Conservation (phyloP, 2,888 invertebrate genomes). For the Autographa pulchrina region DNA sequence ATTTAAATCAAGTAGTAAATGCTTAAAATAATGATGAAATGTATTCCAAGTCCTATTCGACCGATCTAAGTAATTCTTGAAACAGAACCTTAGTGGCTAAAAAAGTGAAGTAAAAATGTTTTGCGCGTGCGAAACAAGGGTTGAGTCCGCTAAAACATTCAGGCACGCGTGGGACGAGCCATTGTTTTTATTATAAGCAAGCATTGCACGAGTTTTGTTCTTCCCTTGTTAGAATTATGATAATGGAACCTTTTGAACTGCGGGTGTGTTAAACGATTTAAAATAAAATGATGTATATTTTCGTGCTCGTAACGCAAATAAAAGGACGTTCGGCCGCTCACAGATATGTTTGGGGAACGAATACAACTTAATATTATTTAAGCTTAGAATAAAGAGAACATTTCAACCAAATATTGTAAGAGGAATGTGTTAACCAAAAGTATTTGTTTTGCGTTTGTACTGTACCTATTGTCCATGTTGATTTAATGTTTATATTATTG, state of each 20-base stretch:
- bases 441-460: not conserved
- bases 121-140: constrained; percentile 66
- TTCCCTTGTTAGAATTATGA: constrained; percentile 77
- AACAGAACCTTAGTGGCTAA: constrained; percentile 54
- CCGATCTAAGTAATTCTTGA: constrained; percentile 60
- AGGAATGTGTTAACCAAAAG: not conserved
- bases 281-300: constrained; percentile 54
- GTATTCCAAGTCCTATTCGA: constrained; percentile 32
- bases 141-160: constrained; percentile 76
- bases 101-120: constrained; percentile 68
- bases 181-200: constrained; percentile 83
- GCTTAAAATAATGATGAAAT: not conserved
- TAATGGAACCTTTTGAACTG: constrained; percentile 75
- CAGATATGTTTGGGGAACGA: constrained; percentile 26
- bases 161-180: constrained; percentile 70
- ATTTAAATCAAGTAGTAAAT: no score
- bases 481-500: not conserved
- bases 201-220: constrained; percentile 76
- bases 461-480: not conserved
- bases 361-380: constrained; percentile 30
- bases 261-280: constrained; percentile 64
- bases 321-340: constrained; percentile 16
- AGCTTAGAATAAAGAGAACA: constrained; percentile 1
- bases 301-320: constrained; percentile 30
- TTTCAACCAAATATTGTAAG: not conserved